phyloP scores from a whole-genome alignment of 2,113 vertebrate genomes.

The Anser cygnoides region DNA sequence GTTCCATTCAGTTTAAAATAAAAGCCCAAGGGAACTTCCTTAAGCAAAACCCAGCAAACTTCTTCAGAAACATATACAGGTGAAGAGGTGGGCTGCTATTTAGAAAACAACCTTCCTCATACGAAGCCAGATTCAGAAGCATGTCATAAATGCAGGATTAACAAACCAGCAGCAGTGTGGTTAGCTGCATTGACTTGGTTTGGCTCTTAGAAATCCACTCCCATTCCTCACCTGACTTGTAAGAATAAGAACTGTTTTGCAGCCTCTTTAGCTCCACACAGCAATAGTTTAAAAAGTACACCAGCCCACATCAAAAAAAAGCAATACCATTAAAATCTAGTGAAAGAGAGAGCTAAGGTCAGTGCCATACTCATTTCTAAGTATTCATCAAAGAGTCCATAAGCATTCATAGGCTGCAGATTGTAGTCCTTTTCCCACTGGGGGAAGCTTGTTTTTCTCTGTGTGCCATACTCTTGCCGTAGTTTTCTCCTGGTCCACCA shows the following conservation, averaged over 20 bases:
- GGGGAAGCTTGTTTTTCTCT: slow-evolving; percentile 81
- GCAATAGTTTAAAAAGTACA: background rate
- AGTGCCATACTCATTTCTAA: slow-evolving; percentile 93
- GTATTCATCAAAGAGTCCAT: slow-evolving; percentile 96
- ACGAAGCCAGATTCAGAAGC: background rate
- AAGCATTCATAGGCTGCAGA: slow-evolving; percentile 92
- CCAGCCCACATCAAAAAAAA: background rate
- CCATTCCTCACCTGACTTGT: background rate
- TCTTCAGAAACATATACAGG: background rate
- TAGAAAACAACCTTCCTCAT: background rate
- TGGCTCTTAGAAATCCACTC: background rate
- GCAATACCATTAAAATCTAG: background rate
- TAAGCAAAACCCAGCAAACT: background rate
- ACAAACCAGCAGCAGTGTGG: background rate
- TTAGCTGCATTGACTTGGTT: background rate
- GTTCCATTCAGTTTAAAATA: background rate
- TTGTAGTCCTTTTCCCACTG: slow-evolving; percentile 96
- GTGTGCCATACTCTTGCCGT: slow-evolving; percentile 82
- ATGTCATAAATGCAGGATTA: background rate
- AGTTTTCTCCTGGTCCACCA: slow-evolving; percentile 92
- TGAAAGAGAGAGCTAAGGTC: background rate
- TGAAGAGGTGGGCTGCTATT: background rate
- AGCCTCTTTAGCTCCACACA: background rate
- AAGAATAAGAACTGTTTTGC: background rate
- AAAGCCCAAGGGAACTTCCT: background rate